These are phyloP conservation scores for Ormyrus nitidulus DNA, from an alignment of 2,888 invertebrate species.

Conservation along the genomic window DNA sequence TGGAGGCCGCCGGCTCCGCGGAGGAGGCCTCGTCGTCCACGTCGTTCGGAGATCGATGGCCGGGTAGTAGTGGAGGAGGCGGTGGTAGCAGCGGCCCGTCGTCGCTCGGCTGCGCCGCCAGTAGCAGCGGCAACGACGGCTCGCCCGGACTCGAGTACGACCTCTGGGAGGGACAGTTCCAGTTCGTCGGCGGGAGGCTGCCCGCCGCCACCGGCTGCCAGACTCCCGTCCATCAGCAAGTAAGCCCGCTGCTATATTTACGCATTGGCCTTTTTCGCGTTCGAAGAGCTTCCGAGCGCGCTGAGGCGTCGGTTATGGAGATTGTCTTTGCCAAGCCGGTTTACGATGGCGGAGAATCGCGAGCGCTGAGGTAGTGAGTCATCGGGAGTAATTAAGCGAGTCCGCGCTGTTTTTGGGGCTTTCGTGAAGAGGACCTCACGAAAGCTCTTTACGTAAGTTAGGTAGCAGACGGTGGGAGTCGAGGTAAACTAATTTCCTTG, in stretches of 20 bases:
- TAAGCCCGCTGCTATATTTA: conserved; percentile 36
- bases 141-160: conserved; percentile 87
- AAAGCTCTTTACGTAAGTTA: too few relatives aligned
- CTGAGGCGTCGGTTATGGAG: too few relatives aligned
- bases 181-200: conserved; percentile 81
- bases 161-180: conserved; percentile 93
- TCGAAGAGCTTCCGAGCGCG: too few relatives aligned
- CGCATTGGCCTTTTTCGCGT: not conserved
- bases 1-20: conserved; percentile 26
- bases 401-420: too few relatives aligned
- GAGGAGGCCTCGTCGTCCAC: conserved; percentile 24
- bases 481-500: too few relatives aligned
- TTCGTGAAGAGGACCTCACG: too few relatives aligned
- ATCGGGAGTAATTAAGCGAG: too few relatives aligned
- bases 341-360: too few relatives aligned
- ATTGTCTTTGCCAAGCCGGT: too few relatives aligned
- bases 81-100: conserved; percentile 52
- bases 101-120: conserved; percentile 24
- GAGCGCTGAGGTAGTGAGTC: too few relatives aligned
- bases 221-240: conserved; percentile 51
- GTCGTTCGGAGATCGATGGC: conserved; percentile 43
- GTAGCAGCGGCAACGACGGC: conserved; percentile 53
- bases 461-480: too few relatives aligned
- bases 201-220: conserved; percentile 5
- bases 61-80: conserved; percentile 4